phyloP scores from a whole-genome alignment of 2,888 invertebrate genomes.

The Melieria crassipennis region DNA sequence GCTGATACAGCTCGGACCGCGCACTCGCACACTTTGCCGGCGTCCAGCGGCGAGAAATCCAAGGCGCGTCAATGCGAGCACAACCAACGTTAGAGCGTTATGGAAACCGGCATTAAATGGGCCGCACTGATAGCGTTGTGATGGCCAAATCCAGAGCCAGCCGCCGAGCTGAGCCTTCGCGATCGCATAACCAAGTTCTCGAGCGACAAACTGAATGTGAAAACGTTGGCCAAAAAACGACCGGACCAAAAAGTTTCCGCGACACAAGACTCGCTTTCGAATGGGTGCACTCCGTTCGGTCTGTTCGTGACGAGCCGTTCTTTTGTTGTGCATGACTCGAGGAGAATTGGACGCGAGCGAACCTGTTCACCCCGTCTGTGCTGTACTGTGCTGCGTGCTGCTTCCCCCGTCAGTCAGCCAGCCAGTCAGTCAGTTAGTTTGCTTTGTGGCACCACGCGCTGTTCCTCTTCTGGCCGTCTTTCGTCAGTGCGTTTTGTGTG shows the following conservation, averaged over 20 bases:
- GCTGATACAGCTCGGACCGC: no score
- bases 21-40: no score
- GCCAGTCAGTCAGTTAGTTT: conserved; percentile 30
- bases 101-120: no score
- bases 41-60: no score
- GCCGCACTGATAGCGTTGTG: no score
- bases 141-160: no score
- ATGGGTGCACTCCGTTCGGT: conserved; percentile 51
- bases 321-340: conserved; percentile 64
- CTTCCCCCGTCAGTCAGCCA: conserved; percentile 25
- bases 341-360: conserved; percentile 54
- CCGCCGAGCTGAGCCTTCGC: no score
- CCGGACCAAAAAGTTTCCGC: conserved; percentile 21
- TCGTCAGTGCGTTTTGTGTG: conserved; percentile 44
- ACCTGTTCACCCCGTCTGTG: conserved; percentile 54
- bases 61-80: no score
- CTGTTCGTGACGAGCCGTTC: conserved; percentile 65
- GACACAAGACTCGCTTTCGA: conserved; percentile 33
- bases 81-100: no score
- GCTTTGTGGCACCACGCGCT: conserved; percentile 12
- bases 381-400: conserved; percentile 37
- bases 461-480: conserved; percentile 28
- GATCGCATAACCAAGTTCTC: no score
- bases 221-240: background rate
- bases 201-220: no score